A percentile compares a stretch with the other conserved stretches of the same genome.
Evolutionary conservation across 2,888 invertebrate species (phyloP).

Genomic region (Hartigia nigra): DNA sequence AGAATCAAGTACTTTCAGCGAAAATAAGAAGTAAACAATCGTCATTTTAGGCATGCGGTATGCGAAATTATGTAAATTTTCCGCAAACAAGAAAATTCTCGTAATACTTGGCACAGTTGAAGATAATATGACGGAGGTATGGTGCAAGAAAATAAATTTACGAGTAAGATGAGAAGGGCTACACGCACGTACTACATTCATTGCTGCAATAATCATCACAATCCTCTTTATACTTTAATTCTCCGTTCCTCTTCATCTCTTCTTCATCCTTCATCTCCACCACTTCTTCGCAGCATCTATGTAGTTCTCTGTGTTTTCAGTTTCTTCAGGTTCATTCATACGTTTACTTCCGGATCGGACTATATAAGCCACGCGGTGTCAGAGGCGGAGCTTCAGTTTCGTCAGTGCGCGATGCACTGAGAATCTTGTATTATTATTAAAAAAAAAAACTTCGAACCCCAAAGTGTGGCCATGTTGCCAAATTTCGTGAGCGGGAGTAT

Average conservation of each 20-base stretch:
- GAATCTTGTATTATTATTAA: too few relatives aligned
- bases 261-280: not conserved
- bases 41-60: too few relatives aligned
- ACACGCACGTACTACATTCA: constrained; percentile 46
- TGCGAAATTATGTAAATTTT: not conserved
- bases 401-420: constrained; percentile 40
- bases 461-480: too few relatives aligned
- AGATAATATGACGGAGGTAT: constrained; percentile 25
- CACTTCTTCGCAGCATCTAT: too few relatives aligned
- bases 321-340: constrained; percentile 39
- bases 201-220: constrained; percentile 44
- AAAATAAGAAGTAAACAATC: too few relatives aligned
- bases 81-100: not conserved
- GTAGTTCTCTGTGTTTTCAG: too few relatives aligned
- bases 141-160: constrained; percentile 42
- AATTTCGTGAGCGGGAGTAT: too few relatives aligned
- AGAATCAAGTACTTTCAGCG: too few relatives aligned
- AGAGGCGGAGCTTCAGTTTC: constrained; percentile 26
- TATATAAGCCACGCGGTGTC: constrained; percentile 38
- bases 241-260: constrained; percentile 36
- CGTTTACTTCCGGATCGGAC: constrained; percentile 46
- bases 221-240: constrained; percentile 23
- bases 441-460: too few relatives aligned
- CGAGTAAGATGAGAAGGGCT: constrained; percentile 45
- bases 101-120: not conserved